Evolutionary conservation across 2,888 invertebrate species (phyloP).

Genomic region (Pollenia labialis): DNA sequence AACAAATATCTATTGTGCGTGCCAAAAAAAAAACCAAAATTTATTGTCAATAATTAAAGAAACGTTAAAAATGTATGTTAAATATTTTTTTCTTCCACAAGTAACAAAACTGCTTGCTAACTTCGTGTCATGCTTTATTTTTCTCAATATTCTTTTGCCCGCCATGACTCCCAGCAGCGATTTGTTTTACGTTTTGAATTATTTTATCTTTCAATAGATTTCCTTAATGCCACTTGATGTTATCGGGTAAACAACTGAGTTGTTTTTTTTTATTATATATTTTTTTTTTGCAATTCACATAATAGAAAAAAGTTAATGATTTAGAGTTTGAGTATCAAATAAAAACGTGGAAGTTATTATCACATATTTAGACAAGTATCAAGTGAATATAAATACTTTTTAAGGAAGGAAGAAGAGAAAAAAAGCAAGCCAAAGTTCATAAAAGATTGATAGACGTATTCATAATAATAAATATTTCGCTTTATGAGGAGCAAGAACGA

Average conservation of each 20-base stretch:
- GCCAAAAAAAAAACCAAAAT: too few species aligned
- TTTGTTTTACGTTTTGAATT: neutral
- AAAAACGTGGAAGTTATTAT: slow-evolving; percentile 11
- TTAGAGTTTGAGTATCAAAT: neutral
- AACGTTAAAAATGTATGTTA: neutral
- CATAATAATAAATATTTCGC: neutral
- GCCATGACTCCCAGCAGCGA: neutral
- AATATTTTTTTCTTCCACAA: neutral
- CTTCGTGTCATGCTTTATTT: neutral
- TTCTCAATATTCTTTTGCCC: neutral
- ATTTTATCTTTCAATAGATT: neutral
- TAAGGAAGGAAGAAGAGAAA: neutral
- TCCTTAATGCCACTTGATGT: slow-evolving; percentile 2
- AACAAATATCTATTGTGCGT: too few species aligned
- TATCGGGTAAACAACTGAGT: neutral
- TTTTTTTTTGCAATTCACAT: too few species aligned
- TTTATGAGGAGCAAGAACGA: neutral
- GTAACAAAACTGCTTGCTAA: neutral
- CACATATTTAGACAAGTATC: slow-evolving; percentile 19
- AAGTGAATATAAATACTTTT: neutral
- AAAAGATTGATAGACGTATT: slow-evolving; percentile 31
- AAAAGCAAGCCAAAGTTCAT: slow-evolving; percentile 2
- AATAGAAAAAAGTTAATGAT: neutral
- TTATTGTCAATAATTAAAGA: too few species aligned
- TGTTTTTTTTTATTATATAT: neutral